These are phyloP conservation scores for Drosophila setifemur DNA, from an alignment of 1,140 invertebrate genomes.

Conservation along the genomic window DNA sequence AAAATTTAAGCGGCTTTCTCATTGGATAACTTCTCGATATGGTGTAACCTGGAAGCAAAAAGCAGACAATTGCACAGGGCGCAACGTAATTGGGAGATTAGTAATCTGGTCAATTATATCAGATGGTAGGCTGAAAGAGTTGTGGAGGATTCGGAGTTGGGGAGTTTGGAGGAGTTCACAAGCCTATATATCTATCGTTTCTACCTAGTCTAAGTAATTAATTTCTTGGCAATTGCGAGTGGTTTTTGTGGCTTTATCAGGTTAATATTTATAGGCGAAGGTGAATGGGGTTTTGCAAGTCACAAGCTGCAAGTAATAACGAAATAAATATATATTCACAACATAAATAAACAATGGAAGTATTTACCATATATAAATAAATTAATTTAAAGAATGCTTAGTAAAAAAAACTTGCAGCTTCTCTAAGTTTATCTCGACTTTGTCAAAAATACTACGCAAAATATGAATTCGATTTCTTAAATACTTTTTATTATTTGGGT, in stretches of 20 bases:
- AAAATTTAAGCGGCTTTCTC: slow-evolving; percentile 82
- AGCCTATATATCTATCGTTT: neutral
- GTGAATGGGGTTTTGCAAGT: slow-evolving; percentile 6
- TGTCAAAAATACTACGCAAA: neutral
- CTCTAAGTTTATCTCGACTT: slow-evolving; percentile 23
- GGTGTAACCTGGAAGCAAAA: slow-evolving; percentile 81
- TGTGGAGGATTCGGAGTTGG: slow-evolving; percentile 4
- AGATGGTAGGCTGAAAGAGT: slow-evolving; percentile 37
- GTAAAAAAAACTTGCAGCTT: slow-evolving; percentile 40
- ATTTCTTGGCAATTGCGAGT: neutral
- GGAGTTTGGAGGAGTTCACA: slow-evolving; percentile 10
- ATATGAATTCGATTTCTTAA: neutral
- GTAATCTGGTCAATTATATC: slow-evolving; percentile 52
- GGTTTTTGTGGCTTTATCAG: slow-evolving; percentile 4
- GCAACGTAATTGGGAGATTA: slow-evolving; percentile 72
- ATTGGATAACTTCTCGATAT: slow-evolving; percentile 83
- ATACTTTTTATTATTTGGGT: slow-evolving; percentile 1
- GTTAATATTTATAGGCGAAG: slow-evolving; percentile 40
- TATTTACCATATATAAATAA: neutral
- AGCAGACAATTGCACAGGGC: slow-evolving; percentile 61
- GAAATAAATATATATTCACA: neutral
- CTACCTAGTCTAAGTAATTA: neutral
- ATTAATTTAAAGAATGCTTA: neutral
- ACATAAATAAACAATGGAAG: neutral
- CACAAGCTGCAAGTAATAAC: slow-evolving; percentile 40